Evolutionary conservation across 2,888 invertebrate genomes (phyloP).

Genomic region (Cantharis lateralis): DNA sequence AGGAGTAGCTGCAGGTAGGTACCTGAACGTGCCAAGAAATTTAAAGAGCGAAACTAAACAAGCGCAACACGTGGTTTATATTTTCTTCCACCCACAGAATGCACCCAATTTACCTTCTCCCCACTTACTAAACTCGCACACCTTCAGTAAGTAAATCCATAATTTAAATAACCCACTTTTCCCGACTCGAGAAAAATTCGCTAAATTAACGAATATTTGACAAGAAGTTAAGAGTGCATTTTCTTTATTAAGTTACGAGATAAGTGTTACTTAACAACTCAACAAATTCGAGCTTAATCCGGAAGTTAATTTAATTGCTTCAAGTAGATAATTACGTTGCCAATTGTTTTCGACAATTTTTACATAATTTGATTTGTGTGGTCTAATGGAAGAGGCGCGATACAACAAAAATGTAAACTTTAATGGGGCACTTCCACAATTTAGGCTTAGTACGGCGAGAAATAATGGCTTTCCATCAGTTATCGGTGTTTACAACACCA

Average conservation of each 20-base stretch:
- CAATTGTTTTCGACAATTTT: not conserved
- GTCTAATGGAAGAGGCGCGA: not conserved
- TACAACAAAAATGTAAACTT: not conserved
- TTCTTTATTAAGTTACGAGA: not conserved
- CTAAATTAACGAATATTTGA: not conserved
- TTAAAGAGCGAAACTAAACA: slow-evolving; percentile 35
- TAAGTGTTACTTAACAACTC: not conserved
- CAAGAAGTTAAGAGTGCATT: not conserved
- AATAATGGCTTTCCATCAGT: not conserved
- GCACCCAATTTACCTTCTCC: slow-evolving; percentile 12
- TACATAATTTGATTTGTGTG: not conserved
- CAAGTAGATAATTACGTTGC: not conserved
- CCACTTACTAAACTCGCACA: not conserved
- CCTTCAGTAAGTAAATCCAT: not conserved
- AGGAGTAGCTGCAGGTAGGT: slow-evolving; percentile 37
- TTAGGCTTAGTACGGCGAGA: not conserved
- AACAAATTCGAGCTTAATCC: not conserved
- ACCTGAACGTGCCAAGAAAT: slow-evolving; percentile 38
- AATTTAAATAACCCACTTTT: not conserved
- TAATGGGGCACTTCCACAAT: not conserved
- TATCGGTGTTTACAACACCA: not conserved
- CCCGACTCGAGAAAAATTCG: not conserved
- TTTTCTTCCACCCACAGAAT: slow-evolving; percentile 29
- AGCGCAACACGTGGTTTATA: slow-evolving; percentile 40
- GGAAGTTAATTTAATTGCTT: not conserved